Evolutionary conservation across 2,797 vertebrate species (phyloP).

Genomic region (Linurgus olivaceus): DNA sequence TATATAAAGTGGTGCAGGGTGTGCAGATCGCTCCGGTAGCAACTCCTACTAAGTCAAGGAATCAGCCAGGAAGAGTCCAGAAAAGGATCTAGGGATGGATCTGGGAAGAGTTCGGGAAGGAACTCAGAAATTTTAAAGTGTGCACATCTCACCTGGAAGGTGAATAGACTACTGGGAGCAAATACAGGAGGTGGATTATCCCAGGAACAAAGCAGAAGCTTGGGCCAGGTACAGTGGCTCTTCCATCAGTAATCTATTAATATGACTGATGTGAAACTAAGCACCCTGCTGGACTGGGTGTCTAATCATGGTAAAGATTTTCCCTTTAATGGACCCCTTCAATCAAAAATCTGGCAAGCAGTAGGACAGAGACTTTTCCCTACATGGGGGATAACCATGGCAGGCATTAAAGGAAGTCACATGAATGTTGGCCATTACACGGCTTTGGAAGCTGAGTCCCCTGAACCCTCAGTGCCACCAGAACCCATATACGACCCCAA

Average conservation of each 20-base stretch:
- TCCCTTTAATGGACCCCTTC: not conserved
- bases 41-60: not conserved
- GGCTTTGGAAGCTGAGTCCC: not conserved
- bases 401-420: not conserved
- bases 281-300: not conserved
- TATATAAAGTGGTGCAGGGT: not conserved
- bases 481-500: rapidly evolving
- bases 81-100: not conserved
- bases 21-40: not conserved
- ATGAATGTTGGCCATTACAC: rapidly evolving
- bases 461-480: not conserved
- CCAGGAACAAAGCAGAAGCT: not conserved
- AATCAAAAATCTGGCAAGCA: not conserved
- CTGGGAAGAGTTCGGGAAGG: not conserved
- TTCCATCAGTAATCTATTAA: not conserved
- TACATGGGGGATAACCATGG: not conserved
- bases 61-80: not conserved
- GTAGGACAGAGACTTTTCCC: not conserved
- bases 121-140: not conserved
- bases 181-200: not conserved
- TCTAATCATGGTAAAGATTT: not conserved
- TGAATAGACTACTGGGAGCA: not conserved
- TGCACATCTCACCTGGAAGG: not conserved
- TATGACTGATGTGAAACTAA: not conserved
- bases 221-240: not conserved